Evolutionary conservation across 2,888 invertebrate species (phyloP), one percentile per base, ranked within the genome.

Genomic region (Mongoloraphidia duomilia): DNA sequence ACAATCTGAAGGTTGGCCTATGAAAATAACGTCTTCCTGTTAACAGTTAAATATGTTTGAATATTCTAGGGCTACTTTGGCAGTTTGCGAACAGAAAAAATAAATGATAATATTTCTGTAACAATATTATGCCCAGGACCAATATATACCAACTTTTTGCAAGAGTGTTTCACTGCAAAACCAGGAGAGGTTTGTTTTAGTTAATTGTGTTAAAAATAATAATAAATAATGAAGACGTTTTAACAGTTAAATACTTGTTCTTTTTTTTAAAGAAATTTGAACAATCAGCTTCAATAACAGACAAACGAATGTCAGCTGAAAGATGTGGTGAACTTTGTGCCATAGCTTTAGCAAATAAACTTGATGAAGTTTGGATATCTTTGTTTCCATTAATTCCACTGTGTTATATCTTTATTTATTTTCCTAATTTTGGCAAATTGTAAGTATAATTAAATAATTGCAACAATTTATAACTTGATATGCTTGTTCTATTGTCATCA

Each of bases 111-210:
- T 47, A 68, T 88, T 44, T 60, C 73, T 34, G 73, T 88, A 0
- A 81, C 82, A 1, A 61, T 86, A 41, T 68, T 84, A 36, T 85
- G 86, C 59, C 88, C 89, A 0, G 89, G 89, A 6, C 86, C 88
- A 3, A 74, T 80, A 12, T 80, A 79, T 60, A 83, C 85, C 0
- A 76, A 80, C 55, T 76, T 87, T 53, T 68, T 85, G 36, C 61
- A 73, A 36, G 75, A 80, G 59, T 75, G 81, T 53, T 86, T 83
- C 59, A 87, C 86, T 1, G 79, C 69, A 8, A 73, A 73, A 55
- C 56, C 64, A 2, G 80, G 79, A 49, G 67, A 78, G 67, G 81
- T 80, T 64, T 49, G 46, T 40, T 9, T 26, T 34, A 6, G 3
- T 14, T 42, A 9, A 12, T 42, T 42, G 10, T 12, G 17, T 17